Evolutionary conservation across 2,888 invertebrate genomes (phyloP).

Genomic region (Pyrochroa serraticornis): DNA sequence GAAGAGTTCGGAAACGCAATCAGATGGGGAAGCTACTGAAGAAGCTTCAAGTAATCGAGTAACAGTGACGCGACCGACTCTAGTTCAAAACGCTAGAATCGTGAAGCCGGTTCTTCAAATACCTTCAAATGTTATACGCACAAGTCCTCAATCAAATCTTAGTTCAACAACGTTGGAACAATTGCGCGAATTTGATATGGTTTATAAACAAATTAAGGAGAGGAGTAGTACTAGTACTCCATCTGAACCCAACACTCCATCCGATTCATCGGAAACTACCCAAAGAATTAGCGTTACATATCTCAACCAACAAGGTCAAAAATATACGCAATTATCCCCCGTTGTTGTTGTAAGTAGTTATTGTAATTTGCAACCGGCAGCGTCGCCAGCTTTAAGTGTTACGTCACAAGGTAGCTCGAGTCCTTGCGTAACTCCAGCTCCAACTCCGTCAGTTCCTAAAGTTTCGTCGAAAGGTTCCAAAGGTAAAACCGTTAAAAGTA

Average conservation of each 20-base stretch:
- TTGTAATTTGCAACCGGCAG: slow-evolving; percentile 59
- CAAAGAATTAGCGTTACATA: slow-evolving; percentile 63
- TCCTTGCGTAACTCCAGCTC: slow-evolving; percentile 64
- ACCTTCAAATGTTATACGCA: slow-evolving; percentile 66
- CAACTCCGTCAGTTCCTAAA: slow-evolving; percentile 54
- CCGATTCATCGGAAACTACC: slow-evolving; percentile 48
- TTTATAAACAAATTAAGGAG: slow-evolving; percentile 80
- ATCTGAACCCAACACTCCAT: slow-evolving; percentile 38
- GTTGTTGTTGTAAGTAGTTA: slow-evolving; percentile 66
- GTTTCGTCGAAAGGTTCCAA: slow-evolving; percentile 52
- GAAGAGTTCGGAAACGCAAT: slow-evolving; percentile 42
- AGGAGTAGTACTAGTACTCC: slow-evolving; percentile 66
- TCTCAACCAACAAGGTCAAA: slow-evolving; percentile 59
- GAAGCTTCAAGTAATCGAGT: slow-evolving; percentile 36
- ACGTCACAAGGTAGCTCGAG: slow-evolving; percentile 66
- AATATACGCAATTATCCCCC: slow-evolving; percentile 57
- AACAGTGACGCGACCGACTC: slow-evolving; percentile 57
- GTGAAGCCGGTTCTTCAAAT: slow-evolving; percentile 65
- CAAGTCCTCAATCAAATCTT: slow-evolving; percentile 67
- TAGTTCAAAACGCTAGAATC: slow-evolving; percentile 65
- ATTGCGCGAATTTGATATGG: slow-evolving; percentile 79
- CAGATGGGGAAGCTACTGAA: slow-evolving; percentile 39
- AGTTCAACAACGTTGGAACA: slow-evolving; percentile 80
- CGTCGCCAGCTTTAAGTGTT: slow-evolving; percentile 64
- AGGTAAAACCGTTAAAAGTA: slow-evolving; percentile 64